Base-by-base conservation (phyloP, 2,797 vertebrate species). In the Gobionotothen gibberifrons region DNA sequence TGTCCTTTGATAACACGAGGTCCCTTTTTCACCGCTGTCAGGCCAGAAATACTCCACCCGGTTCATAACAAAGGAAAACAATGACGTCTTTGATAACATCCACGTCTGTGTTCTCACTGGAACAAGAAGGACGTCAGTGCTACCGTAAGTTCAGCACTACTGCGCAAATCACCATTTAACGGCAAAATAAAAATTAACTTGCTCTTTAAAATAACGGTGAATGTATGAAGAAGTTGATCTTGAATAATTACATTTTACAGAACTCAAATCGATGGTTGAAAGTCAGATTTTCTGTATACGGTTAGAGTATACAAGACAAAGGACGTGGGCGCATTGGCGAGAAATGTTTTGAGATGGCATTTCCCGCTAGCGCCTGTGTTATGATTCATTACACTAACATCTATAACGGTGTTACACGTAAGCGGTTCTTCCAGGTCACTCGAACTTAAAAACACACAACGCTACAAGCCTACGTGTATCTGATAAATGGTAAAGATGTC, bases 361-460 rank as follows among this genome's bases (percentile, higher is more conserved):
- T 80, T 64, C 72, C 74, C 59, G 66, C 83, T 55, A 63, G 47
- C 70, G 72, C 66, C 22, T 5, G 4, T 2, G 46, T 68, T 63
- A 26, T 29, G 8, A 43, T 10, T 11, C 26, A 19, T 7, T 32
- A n/a, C 9, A 57, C 2, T 12, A 17, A 36, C 11, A 71, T 81
- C 3, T 55, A 54, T 70, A 49, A 21, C 9, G 21, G 40, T 43
- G 58, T 76, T 72, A 40, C 57, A 68, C 9, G 1, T 10, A 0
- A 13, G 2, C 40, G 3, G 59, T 63, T 40, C 26, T 4, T 0
- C 11, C 19, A 12, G 57, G 77, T 52, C 39, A 74, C 9, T 32
- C 4, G 1, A 16, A 13, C 9, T 44, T 0, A 9, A 7, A 21
- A 9, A 1, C 14, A 1, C 1, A 12, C 8, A 9, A 4, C 0